Evolutionary conservation across 2,888 invertebrate species (phyloP).

Genomic region (Proisotoma minuta): DNA sequence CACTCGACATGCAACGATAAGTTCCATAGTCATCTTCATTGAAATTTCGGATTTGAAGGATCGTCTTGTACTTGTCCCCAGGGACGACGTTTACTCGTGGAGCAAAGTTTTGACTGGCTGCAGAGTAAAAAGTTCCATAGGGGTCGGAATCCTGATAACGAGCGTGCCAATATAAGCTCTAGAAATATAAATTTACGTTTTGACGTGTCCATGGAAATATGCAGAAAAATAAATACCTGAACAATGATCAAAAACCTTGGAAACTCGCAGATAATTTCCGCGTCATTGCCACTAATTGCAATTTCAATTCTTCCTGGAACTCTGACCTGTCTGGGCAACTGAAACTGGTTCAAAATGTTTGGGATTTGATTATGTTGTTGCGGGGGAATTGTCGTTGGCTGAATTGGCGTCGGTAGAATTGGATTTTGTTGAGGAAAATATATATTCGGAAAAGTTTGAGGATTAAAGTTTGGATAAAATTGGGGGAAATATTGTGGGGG

Average conservation of each 20-base stretch:
- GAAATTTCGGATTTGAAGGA: conserved; percentile 36
- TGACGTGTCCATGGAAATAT: neutral
- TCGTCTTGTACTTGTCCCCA: conserved; percentile 38
- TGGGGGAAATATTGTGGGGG: too few species aligned
- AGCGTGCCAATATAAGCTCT: conserved; percentile 47
- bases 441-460: too few species aligned
- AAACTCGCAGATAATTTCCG: conserved; percentile 42
- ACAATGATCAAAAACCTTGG: conserved; percentile 39
- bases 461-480: too few species aligned
- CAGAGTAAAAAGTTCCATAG: conserved; percentile 45
- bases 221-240: conserved; percentile 31
- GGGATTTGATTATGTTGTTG: neutral
- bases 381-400: too few species aligned
- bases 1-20: conserved; percentile 44
- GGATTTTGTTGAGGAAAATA: too few species aligned
- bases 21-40: conserved; percentile 40
- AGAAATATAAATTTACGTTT: neutral
- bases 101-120: conserved; percentile 40
- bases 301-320: conserved; percentile 41
- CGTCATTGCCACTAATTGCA: conserved; percentile 26
- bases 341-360: neutral
- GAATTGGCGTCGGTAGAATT: too few species aligned
- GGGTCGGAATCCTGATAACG: conserved; percentile 39
- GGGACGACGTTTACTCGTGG: conserved; percentile 34
- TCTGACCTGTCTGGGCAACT: conserved; percentile 35